Evolutionary conservation across 92 coral and sea anemone genomes (phyloP), one percentile per base, ranked within the genome.

Genomic region (Siderastrea radians): DNA sequence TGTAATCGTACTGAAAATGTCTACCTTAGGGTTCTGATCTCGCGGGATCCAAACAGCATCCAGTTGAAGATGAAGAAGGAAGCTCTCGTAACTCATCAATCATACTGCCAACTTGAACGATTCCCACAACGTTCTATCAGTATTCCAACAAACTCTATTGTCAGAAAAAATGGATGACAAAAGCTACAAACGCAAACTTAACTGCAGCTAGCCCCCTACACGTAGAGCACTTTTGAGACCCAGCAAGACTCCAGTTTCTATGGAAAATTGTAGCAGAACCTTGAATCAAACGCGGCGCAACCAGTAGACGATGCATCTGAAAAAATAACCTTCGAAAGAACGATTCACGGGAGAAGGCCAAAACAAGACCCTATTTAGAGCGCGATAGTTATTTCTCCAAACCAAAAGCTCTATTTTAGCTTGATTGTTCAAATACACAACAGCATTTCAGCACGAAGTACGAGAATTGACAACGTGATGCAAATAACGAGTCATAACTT

Each of bases 1-100:
- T 65, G 83, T 51, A 13, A 88, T 58, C 54, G 53, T 69, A 38
- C 84, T 86, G 43, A 86, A 64, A 68, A 55, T 60, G 74, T 84
- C 88, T 52, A 82, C 82, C 52, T 84, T 47, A 55, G 79, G 64
- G 74, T 74, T 73, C 50, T 54, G 65, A 14, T 43, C 66, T 44
- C 88, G 64, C 54, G 82, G 88, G 4, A 84, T 74, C 88, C 88
- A 75, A 49, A 50, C 69, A 52, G 79, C 57, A 50, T 70, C 90
- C 52, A 86, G 43, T 6, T 64, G 72, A 43, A 86, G 67, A 44
- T 75, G 67, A 50, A 17, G 17, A 14, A 11, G 48, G 26, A 61
- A 87, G n/a, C 14, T 53, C 67, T 38, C 79, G 90, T 45, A 79
- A 87, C 45, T 87, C 70, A 16, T 46, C 50, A 14, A 71, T 50